Conservation (phyloP, 2,888 invertebrate species). For the Physocephala rufipes region DNA sequence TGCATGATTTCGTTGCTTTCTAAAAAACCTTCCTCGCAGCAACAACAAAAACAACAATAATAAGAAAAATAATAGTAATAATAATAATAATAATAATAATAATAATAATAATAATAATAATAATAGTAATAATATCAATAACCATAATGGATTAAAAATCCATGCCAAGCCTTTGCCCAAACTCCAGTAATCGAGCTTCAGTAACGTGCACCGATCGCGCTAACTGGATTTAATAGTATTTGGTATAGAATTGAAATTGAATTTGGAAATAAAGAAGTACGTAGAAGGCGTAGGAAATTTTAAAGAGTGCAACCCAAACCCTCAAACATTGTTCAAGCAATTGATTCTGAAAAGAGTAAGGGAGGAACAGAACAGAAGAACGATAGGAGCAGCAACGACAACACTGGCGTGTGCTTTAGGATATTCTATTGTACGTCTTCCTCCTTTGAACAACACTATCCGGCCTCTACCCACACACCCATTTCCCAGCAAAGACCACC, state of each 20-base stretch:
- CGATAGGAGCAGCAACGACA: too few species aligned
- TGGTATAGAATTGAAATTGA: conserved; percentile 22
- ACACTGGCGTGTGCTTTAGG: background rate
- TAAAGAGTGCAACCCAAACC: background rate
- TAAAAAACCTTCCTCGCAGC: background rate
- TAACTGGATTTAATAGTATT: background rate
- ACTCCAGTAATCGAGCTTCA: too few species aligned
- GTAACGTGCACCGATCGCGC: background rate
- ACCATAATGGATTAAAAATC: background rate
- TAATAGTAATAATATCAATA: too few species aligned
- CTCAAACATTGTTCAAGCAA: background rate
- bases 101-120: too few species aligned
- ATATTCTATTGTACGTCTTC: background rate
- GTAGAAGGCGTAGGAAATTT: conserved; percentile 2
- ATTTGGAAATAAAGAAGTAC: conserved; percentile 11
- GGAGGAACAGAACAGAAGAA: background rate
- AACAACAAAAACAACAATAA: too few species aligned
- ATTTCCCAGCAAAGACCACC: background rate
- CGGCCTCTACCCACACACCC: background rate
- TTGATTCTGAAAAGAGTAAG: background rate
- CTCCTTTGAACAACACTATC: background rate
- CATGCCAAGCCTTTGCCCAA: background rate
- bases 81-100: too few species aligned
- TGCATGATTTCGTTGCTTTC: background rate
- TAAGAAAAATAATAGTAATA: too few species aligned